phyloP scores from a whole-genome alignment of 2,797 vertebrate species.

The Capromys pilorides region DNA sequence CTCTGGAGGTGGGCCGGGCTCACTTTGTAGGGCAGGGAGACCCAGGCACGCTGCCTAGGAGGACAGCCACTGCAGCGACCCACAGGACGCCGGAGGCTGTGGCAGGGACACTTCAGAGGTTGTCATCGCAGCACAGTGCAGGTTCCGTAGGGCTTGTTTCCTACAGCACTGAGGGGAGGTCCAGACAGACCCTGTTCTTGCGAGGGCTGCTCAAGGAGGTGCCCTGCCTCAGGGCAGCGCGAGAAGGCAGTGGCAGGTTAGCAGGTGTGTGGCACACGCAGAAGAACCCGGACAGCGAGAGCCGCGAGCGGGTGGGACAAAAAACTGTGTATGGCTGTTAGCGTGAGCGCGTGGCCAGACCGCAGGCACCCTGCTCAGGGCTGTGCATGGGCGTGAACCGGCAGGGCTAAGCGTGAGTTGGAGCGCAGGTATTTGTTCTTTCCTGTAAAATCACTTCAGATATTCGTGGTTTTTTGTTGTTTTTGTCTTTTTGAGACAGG shows the following conservation, averaged over 20 bases:
- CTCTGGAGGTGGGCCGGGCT: neutral
- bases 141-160: neutral
- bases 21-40: neutral
- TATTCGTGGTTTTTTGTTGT: neutral
- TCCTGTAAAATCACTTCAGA: neutral
- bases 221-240: slow-evolving; percentile 1
- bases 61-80: neutral
- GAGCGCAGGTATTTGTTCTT: neutral
- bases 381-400: neutral
- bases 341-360: neutral
- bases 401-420: neutral
- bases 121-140: neutral
- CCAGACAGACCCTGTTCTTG: neutral
- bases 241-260: neutral
- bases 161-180: neutral
- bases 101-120: neutral
- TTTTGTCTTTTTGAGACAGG: no score
- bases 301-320: neutral
- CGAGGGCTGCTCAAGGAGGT: neutral
- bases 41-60: neutral
- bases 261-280: neutral
- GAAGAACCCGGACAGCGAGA: neutral
- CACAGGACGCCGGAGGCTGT: neutral
- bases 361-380: neutral
- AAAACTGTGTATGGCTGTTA: neutral